Evolutionary conservation across 2,113 vertebrate genomes (phyloP), one percentile per base, ranked within the genome.

Genomic region (Syngnathus scovelli): DNA sequence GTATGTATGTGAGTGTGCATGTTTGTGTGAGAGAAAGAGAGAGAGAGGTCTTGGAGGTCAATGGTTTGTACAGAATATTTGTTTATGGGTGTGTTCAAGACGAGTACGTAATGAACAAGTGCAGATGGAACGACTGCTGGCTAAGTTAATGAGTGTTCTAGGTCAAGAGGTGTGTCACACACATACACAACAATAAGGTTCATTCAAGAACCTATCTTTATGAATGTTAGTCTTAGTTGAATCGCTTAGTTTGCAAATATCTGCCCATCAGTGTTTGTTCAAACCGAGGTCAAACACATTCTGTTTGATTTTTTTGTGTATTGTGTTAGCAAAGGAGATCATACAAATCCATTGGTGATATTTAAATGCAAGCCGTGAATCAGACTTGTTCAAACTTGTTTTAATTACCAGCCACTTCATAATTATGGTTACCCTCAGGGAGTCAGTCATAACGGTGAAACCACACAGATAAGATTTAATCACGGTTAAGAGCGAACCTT

Each of bases 71-170:
- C 41, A 68, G 38, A 62, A 18, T 46, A 46, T 48, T 6, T 68
- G 43, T 13, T 44, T 69, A 44, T 70, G 55, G 55, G 61, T 62
- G 46, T 64, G 37, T 61, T 41, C 38, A 61, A 21, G 11, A n/a
- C 4, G 18, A 41, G 59, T 43, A 4, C 41, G 12, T 61, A 41
- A 9, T 38, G 18, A n/a, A 33, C 48, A 62, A 58, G 61, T 62
- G 66, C 63, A 58, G 67, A 76, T 64, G 58, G 66, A 76, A 70
- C 70, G 81, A 84, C 76, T 79, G 70, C 80, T 84, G 83, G 75
- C 73, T 44, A 39, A 69, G 75, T 80, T 80, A 80, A 84, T 78
- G 61, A 43, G 27, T 33, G 27, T 33, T 33, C 27, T 33, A 33
- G 27, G 27, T 33, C 27, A 33, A 33, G 27, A 33, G 27, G 27